Conservation (phyloP, 2,113 vertebrate species). For the Pontoporia blainvillei region DNA sequence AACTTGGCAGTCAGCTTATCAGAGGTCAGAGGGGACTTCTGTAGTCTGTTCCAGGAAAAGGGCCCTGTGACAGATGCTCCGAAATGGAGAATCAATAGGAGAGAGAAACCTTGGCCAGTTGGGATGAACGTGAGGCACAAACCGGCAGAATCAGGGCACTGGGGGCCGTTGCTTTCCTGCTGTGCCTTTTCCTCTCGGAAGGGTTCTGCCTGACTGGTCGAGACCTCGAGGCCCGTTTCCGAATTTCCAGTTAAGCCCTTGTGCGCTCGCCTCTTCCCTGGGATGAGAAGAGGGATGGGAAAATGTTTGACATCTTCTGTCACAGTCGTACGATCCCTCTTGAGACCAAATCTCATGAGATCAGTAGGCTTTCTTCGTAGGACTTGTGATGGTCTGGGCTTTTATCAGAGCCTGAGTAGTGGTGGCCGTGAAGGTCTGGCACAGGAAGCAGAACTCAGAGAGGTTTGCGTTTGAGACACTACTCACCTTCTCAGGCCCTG, state of each 20-base stretch:
- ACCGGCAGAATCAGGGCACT: not conserved
- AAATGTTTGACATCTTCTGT: not conserved
- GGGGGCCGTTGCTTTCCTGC: not conserved
- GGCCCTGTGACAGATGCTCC: not conserved
- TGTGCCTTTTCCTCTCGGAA: not conserved
- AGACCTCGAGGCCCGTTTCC: not conserved
- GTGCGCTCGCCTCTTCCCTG: not conserved
- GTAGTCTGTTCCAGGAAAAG: slow-evolving; percentile 52
- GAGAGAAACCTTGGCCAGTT: not conserved
- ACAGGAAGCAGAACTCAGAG: not conserved
- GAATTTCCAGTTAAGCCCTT: not conserved
- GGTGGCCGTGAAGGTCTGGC: not conserved
- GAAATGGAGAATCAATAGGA: not conserved
- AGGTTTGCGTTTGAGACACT: not conserved
- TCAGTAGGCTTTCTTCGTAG: not conserved
- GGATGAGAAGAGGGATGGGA: not conserved
- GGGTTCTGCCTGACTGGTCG: not conserved
- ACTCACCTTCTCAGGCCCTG: not conserved
- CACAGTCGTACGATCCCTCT: not conserved
- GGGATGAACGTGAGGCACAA: not conserved
- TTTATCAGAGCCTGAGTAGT: not conserved
- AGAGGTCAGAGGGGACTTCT: slow-evolving; percentile 60
- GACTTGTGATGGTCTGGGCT: not conserved
- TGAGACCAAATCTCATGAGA: not conserved
- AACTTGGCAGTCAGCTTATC: slow-evolving; percentile 58